Evolutionary conservation across 2,888 invertebrate genomes (phyloP).

Genomic region (Agrochola macilenta): DNA sequence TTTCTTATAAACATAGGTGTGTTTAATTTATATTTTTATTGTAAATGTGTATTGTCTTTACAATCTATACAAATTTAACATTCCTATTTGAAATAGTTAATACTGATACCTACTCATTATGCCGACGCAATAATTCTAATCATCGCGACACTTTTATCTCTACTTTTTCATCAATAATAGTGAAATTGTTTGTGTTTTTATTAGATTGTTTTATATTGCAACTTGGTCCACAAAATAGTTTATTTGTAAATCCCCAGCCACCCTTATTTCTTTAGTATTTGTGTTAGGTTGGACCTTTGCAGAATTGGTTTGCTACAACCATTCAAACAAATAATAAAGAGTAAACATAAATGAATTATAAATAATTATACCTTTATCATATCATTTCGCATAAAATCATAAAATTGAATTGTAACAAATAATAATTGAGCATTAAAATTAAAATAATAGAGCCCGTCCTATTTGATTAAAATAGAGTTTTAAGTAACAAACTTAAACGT

Average conservation of each 20-base stretch:
- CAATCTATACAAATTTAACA: background rate
- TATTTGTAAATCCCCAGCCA: too few species aligned
- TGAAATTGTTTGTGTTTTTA: slow-evolving; percentile 9
- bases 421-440: background rate
- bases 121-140: slow-evolving; percentile 53
- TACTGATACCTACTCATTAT: slow-evolving; percentile 22
- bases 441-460: background rate
- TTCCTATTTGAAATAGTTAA: background rate
- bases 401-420: background rate
- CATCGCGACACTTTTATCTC: slow-evolving; percentile 12
- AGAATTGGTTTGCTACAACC: background rate
- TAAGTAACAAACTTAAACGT: background rate
- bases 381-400: background rate
- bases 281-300: background rate
- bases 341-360: too few species aligned
- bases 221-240: background rate
- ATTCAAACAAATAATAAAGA: background rate
- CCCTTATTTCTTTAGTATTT: background rate
- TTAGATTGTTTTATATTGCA: background rate
- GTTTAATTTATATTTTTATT: slow-evolving; percentile 29
- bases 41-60: slow-evolving; percentile 5
- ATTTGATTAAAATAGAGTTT: background rate
- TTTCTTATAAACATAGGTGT: slow-evolving; percentile 8
- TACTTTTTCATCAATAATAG: slow-evolving; percentile 22
- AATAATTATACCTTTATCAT: too few species aligned